These are phyloP conservation scores for Tribolium freemani DNA, from an alignment of 2,888 invertebrate genomes.

Conservation along the genomic window DNA sequence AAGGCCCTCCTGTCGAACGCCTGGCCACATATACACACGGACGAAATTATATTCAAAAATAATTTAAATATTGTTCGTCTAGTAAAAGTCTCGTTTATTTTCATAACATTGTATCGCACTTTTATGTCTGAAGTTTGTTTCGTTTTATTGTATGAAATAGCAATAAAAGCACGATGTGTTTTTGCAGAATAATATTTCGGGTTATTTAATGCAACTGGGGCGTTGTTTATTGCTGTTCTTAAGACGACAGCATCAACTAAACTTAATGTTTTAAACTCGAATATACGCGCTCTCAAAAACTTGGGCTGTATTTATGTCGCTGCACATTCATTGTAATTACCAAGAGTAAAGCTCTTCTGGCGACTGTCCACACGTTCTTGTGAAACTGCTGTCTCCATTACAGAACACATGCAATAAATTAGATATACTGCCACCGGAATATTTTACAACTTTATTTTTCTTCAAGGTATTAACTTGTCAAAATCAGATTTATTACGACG, in stretches of 20 bases:
- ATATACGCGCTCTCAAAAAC: slow-evolving; percentile 41
- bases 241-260: slow-evolving; percentile 18
- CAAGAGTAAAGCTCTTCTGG: slow-evolving; percentile 63
- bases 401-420: slow-evolving; percentile 64
- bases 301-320: slow-evolving; percentile 55
- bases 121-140: slow-evolving; percentile 17
- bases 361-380: slow-evolving; percentile 66
- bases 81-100: too few species aligned
- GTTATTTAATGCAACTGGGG: slow-evolving; percentile 35
- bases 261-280: slow-evolving; percentile 41
- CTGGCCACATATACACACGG: too few species aligned
- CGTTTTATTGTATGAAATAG: slow-evolving; percentile 16
- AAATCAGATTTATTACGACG: neutral
- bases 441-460: slow-evolving; percentile 53
- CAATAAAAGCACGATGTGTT: slow-evolving; percentile 21
- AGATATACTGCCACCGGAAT: slow-evolving; percentile 58
- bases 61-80: too few species aligned
- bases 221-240: slow-evolving; percentile 22
- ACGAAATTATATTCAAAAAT: neutral
- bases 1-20: too few species aligned
- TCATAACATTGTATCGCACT: slow-evolving; percentile 22
- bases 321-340: slow-evolving; percentile 64
- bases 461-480: neutral
- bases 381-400: slow-evolving; percentile 64
- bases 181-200: slow-evolving; percentile 23